Conservation (phyloP, 2,888 invertebrate genomes). For the Nudaria mundana region DNA sequence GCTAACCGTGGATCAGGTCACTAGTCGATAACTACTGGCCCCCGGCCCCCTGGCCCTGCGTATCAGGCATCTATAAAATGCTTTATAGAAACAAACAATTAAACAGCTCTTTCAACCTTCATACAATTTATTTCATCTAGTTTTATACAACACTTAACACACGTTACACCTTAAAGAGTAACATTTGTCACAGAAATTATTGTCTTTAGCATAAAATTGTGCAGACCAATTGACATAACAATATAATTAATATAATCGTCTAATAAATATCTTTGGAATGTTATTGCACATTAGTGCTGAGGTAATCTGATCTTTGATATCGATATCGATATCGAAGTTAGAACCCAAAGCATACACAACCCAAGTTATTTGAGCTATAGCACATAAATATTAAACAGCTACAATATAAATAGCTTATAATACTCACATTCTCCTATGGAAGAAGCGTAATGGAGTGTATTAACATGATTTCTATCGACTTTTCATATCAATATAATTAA, state of each 20-base stretch:
- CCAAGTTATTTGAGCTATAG: constrained; percentile 28
- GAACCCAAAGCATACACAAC: constrained; percentile 29
- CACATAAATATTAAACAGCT: neutral
- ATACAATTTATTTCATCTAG: constrained; percentile 5
- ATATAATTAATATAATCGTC: constrained; percentile 5
- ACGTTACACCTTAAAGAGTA: neutral
- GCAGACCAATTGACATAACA: constrained; percentile 14
- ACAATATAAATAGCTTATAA: too few species aligned
- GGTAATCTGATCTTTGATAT: constrained; percentile 1
- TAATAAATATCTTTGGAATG: constrained; percentile 18
- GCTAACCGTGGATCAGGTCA: too few species aligned
- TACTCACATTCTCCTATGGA: too few species aligned
- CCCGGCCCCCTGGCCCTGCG: too few species aligned
- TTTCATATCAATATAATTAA: too few species aligned
- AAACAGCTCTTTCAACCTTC: too few species aligned
- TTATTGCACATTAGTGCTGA: constrained; percentile 15
- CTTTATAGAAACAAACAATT: too few species aligned
- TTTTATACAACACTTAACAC: constrained; percentile 3
- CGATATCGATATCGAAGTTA: constrained; percentile 7
- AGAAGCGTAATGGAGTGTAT: too few species aligned
- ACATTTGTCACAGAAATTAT: constrained; percentile 17
- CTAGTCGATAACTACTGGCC: too few species aligned
- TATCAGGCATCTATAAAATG: too few species aligned
- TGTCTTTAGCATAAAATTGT: constrained; percentile 9
- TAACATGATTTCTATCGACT: too few species aligned